phyloP scores from a whole-genome alignment of 2,797 vertebrate genomes.

The Xenopus petersii region DNA sequence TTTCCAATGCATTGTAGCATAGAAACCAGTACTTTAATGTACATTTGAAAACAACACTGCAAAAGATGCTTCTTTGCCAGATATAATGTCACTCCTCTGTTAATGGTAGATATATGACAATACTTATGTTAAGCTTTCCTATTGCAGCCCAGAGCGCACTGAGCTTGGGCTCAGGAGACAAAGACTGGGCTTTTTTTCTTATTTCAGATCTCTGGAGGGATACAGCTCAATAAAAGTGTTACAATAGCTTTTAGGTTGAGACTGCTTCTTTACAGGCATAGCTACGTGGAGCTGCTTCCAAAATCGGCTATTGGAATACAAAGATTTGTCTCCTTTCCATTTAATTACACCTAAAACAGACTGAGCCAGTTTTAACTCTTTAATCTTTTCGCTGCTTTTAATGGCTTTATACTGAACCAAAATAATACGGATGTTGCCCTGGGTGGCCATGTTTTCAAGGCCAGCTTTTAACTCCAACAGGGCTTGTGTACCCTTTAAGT shows the following conservation, averaged over 20 bases:
- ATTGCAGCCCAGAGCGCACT: too few species aligned
- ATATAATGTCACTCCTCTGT: too few species aligned
- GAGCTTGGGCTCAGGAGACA: too few species aligned
- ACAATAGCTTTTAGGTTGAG: conserved; percentile 47
- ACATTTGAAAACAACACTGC: too few species aligned
- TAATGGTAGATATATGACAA: too few species aligned
- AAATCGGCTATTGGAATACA: conserved; percentile 79
- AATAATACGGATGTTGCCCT: conserved; percentile 84
- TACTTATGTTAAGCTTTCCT: too few species aligned
- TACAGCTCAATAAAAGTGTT: conserved; percentile 43
- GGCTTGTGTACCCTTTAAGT: conserved; percentile 84
- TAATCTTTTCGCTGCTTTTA: conserved; percentile 73
- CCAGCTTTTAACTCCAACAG: conserved; percentile 94
- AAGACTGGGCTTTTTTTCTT: neutral
- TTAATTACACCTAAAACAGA: conserved; percentile 80
- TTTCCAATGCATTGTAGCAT: too few species aligned
- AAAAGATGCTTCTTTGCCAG: too few species aligned
- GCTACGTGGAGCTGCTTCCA: conserved; percentile 90
- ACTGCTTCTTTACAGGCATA: conserved; percentile 74
- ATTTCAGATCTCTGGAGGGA: conserved; percentile 9
- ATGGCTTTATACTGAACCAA: conserved; percentile 87
- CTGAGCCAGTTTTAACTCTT: conserved; percentile 82
- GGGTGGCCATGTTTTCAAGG: conserved; percentile 83
- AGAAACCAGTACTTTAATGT: too few species aligned
- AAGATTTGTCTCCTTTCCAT: conserved; percentile 89